These are phyloP conservation scores for Hesperia comma DNA, from an alignment of 2,888 invertebrate genomes.

Conservation along the genomic window DNA sequence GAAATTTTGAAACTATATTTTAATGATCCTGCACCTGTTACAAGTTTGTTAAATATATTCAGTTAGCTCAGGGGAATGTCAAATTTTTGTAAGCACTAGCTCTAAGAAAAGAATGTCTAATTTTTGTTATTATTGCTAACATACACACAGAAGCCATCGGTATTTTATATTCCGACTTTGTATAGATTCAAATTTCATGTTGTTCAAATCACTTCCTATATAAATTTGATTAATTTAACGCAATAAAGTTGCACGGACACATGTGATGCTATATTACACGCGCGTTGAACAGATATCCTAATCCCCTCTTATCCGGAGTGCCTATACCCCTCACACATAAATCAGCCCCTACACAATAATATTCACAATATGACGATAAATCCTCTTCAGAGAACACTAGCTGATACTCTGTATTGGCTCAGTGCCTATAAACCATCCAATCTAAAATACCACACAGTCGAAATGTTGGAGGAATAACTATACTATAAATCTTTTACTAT, in stretches of 20 bases:
- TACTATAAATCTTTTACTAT: slow-evolving; percentile 7
- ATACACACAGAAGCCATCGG: no score
- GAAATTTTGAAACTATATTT: no score
- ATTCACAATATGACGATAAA: slow-evolving; percentile 27
- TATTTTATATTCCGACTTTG: no score
- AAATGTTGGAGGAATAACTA: neutral
- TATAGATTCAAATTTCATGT: no score
- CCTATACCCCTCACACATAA: slow-evolving; percentile 31
- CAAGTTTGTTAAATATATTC: no score
- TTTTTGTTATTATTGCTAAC: no score
- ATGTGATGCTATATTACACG: slow-evolving; percentile 2
- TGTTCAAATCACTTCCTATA: no score
- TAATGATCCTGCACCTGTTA: no score
- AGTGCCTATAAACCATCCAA: slow-evolving; percentile 14
- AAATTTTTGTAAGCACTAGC: no score
- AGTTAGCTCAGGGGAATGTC: no score
- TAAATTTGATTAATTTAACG: neutral
- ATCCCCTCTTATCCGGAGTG: slow-evolving; percentile 28
- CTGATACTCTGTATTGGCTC: slow-evolving; percentile 9
- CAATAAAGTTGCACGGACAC: neutral
- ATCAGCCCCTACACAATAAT: slow-evolving; percentile 27
- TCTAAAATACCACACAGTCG: slow-evolving; percentile 1
- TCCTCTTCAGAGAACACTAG: slow-evolving; percentile 7
- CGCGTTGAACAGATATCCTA: slow-evolving; percentile 28
- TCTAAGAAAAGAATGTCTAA: no score